Percentiles rank a stretch among this genome's conserved stretches.
These are phyloP conservation scores for Ptychobarbus kaznakovi DNA, from an alignment of 2,797 vertebrate genomes.

Conservation along the genomic window DNA sequence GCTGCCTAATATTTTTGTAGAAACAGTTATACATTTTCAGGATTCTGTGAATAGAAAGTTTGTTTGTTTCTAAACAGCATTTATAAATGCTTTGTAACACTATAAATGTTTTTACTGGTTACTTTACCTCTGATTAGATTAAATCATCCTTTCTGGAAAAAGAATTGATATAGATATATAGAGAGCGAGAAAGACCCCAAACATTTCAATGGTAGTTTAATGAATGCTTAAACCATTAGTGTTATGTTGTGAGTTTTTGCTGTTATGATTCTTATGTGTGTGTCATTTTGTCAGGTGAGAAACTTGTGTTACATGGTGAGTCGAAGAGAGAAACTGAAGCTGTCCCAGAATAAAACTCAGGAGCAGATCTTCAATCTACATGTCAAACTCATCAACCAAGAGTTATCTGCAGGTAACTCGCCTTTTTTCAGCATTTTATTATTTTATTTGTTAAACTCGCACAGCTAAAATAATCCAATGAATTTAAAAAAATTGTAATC, in stretches of 20 bases:
- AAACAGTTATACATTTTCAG: neutral
- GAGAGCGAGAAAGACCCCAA: neutral
- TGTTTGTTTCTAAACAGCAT: too few species aligned
- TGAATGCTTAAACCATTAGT: neutral
- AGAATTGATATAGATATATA: too few species aligned
- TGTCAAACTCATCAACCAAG: slow-evolving; percentile 91
- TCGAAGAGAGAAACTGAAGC: slow-evolving; percentile 95
- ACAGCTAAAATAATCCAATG: neutral
- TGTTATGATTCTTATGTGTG: neutral
- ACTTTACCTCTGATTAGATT: neutral
- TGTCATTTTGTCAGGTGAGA: slow-evolving; percentile 82
- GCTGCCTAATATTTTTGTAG: too few species aligned
- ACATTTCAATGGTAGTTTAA: neutral
- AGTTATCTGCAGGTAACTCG: slow-evolving; percentile 86
- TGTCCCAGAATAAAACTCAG: slow-evolving; percentile 93
- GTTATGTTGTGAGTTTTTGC: neutral
- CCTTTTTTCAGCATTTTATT: neutral
- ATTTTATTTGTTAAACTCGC: neutral
- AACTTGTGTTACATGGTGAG: slow-evolving; percentile 99
- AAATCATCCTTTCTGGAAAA: neutral
- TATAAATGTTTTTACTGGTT: neutral
- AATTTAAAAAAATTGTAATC: neutral
- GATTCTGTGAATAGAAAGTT: neutral
- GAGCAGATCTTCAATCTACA: slow-evolving; percentile 97
- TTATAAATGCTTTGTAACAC: neutral